These are phyloP conservation scores for Bimastos eiseni DNA, from an alignment of 2,888 invertebrate genomes.

Conservation along the genomic window DNA sequence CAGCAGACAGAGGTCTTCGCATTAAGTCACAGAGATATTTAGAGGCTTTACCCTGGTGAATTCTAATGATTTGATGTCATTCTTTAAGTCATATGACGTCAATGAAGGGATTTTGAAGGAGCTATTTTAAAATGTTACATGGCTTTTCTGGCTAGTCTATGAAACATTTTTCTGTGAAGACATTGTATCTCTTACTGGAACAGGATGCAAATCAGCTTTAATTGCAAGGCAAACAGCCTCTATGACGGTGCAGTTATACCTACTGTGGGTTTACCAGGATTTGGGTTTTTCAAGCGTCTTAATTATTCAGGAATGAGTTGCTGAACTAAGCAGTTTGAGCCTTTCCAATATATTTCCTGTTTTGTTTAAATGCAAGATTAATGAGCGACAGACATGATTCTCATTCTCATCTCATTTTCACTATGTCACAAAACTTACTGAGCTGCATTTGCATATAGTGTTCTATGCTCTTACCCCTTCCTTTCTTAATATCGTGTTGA, in stretches of 20 bases:
- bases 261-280: background rate
- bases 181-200: background rate
- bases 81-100: background rate
- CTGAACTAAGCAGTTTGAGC: background rate
- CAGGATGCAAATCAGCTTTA: background rate
- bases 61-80: background rate
- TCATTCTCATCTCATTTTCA: background rate
- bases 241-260: background rate
- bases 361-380: background rate
- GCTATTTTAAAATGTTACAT: background rate
- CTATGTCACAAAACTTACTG: background rate
- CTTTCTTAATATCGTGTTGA: background rate
- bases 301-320: background rate
- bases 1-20: too few species aligned
- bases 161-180: background rate
- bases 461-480: background rate
- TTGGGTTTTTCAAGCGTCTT: background rate
- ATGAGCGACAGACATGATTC: background rate
- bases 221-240: background rate
- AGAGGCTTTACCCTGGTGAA: too few species aligned
- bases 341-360: background rate
- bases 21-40: too few species aligned
- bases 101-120: background rate
- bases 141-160: background rate
- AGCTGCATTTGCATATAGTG: background rate